Conservation (phyloP, 2,113 vertebrate genomes). For the Paradoxurus hermaphroditus region DNA sequence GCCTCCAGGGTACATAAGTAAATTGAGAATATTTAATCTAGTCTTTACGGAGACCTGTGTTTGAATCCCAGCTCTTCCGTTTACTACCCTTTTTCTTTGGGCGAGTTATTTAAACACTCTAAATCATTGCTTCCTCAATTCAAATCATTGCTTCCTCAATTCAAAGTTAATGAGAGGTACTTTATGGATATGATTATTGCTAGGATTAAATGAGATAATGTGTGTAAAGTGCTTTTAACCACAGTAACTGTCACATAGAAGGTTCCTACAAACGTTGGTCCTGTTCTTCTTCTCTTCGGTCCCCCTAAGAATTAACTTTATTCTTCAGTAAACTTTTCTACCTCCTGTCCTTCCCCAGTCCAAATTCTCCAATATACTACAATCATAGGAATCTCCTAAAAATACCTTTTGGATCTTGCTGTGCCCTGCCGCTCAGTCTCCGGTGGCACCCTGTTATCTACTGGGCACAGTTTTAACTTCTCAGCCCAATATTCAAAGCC, state of each 20-base stretch:
- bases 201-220: not conserved
- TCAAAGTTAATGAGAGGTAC: not conserved
- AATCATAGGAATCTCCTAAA: not conserved
- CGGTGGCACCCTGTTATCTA: not conserved
- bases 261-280: not conserved
- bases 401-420: not conserved
- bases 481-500: not conserved
- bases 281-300: not conserved
- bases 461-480: not conserved
- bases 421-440: not conserved
- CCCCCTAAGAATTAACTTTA: not conserved
- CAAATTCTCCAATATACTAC: not conserved
- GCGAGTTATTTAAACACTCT: not conserved
- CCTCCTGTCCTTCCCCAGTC: not conserved
- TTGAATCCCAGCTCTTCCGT: not conserved
- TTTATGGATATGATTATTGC: not conserved
- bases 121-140: not conserved
- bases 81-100: not conserved
- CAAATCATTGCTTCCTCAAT: not conserved
- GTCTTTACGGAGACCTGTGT: not conserved
- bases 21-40: not conserved
- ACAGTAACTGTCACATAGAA: not conserved
- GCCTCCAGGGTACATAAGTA: not conserved
- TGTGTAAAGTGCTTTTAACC: conserved; percentile 26
- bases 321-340: conserved; percentile 7